Conservation (phyloP, 2,797 vertebrate species). For the Brachymystax lenok region DNA sequence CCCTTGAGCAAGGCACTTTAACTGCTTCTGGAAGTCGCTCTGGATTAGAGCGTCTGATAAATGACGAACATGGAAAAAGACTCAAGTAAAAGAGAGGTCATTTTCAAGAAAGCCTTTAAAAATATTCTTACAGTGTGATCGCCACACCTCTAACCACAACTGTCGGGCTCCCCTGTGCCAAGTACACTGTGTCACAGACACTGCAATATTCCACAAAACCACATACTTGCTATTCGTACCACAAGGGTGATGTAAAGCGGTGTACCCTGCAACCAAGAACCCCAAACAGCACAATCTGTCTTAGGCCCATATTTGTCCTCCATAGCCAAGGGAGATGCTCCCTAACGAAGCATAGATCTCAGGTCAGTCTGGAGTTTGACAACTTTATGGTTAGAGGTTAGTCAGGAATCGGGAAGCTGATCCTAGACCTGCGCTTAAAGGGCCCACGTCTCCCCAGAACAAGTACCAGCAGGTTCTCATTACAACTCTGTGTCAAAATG, state of each 20-base stretch:
- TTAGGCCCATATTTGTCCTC: neutral
- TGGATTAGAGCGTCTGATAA: too few relatives aligned
- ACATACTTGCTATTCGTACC: neutral
- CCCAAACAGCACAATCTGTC: neutral
- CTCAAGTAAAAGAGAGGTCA: too few relatives aligned
- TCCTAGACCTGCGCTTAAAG: constrained; percentile 50
- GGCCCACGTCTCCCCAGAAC: constrained; percentile 36
- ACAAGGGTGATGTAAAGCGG: neutral
- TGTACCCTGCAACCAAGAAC: neutral
- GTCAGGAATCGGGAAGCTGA: constrained; percentile 54
- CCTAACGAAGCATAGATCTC: neutral
- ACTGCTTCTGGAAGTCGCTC: too few relatives aligned
- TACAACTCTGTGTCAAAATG: constrained; percentile 75
- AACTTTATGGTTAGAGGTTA: constrained; percentile 33
- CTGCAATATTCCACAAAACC: constrained; percentile 1
- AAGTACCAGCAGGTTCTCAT: constrained; percentile 75
- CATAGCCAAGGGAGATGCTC: neutral
- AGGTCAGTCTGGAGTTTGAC: neutral
- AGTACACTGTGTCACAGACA: neutral
- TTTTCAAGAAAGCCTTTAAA: too few relatives aligned
- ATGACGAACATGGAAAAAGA: too few relatives aligned
- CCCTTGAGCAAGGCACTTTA: too few relatives aligned
- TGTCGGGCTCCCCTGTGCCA: constrained; percentile 5
- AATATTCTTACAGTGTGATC: neutral
- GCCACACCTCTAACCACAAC: constrained; percentile 21